Evolutionary conservation across 1,140 invertebrate genomes (phyloP).

Genomic region (Zaprionus lachaisei): DNA sequence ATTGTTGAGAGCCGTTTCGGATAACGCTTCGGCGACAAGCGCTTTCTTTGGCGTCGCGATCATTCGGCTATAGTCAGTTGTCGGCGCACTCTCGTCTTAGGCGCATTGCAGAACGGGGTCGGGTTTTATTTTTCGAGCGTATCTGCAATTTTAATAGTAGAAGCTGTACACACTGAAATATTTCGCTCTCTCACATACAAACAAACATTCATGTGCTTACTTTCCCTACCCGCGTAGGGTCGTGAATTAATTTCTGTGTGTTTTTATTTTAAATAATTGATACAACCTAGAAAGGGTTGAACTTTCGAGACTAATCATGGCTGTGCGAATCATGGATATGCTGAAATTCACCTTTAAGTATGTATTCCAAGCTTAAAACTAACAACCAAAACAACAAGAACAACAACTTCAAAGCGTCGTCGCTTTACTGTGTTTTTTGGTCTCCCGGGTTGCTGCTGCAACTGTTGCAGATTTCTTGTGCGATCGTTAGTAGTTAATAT

Average conservation of each 20-base stretch:
- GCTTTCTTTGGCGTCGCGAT: constrained; percentile 34
- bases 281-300: constrained; percentile 18
- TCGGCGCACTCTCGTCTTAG: constrained; percentile 41
- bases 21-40: background rate
- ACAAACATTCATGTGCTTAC: background rate
- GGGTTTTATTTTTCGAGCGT: constrained; percentile 7
- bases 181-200: background rate
- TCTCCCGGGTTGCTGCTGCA: constrained; percentile 46
- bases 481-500: constrained; percentile 28
- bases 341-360: constrained; percentile 76
- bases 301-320: constrained; percentile 39
- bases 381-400: constrained; percentile 3
- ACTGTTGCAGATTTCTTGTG: constrained; percentile 47
- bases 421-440: constrained; percentile 44
- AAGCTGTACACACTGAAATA: background rate
- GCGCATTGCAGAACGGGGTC: constrained; percentile 30
- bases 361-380: constrained; percentile 43
- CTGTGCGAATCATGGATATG: constrained; percentile 68
- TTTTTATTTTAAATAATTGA: constrained; percentile 29
- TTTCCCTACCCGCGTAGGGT: constrained; percentile 35
- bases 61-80: constrained; percentile 50
- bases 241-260: constrained; percentile 33
- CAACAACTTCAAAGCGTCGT: constrained; percentile 13
- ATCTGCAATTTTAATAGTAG: constrained; percentile 20
- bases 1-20: constrained; percentile 10